Conservation (phyloP, 2,888 invertebrate species). For the Standfussiana lucernea region DNA sequence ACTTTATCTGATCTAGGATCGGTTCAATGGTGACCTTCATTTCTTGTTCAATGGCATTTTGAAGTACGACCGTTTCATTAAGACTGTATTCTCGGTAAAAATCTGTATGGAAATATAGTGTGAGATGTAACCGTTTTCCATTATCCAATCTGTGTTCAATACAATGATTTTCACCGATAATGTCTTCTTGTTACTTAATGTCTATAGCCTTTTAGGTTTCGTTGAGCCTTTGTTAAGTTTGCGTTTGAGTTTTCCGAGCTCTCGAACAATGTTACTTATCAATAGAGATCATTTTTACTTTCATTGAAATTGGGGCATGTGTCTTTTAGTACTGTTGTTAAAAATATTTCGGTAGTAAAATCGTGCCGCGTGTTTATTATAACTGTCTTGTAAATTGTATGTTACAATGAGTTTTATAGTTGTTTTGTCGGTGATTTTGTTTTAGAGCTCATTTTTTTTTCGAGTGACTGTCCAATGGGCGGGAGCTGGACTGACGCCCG, state of each 20-base stretch:
- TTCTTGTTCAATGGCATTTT: slow-evolving; percentile 75
- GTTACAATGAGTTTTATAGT: slow-evolving; percentile 58
- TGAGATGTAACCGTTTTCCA: slow-evolving; percentile 72
- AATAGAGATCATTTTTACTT: slow-evolving; percentile 26
- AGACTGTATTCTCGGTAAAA: slow-evolving; percentile 80
- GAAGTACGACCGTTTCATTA: slow-evolving; percentile 77
- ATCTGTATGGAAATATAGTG: slow-evolving; percentile 73
- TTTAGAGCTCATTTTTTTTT: slow-evolving; percentile 76
- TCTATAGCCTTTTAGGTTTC: slow-evolving; percentile 76
- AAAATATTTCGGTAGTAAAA: slow-evolving; percentile 42
- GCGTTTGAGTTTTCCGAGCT: slow-evolving; percentile 79
- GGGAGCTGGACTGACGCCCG: slow-evolving; percentile 79
- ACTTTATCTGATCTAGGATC: slow-evolving; percentile 62
- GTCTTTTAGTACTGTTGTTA: slow-evolving; percentile 42
- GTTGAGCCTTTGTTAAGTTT: slow-evolving; percentile 80
- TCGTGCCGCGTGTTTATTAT: slow-evolving; percentile 39
- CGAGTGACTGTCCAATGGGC: slow-evolving; percentile 79
- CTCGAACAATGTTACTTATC: slow-evolving; percentile 73
- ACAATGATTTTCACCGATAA: slow-evolving; percentile 67
- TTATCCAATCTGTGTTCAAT: slow-evolving; percentile 72
- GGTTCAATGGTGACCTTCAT: slow-evolving; percentile 49
- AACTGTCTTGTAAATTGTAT: slow-evolving; percentile 51
- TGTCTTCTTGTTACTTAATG: slow-evolving; percentile 70
- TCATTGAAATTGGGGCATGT: slow-evolving; percentile 27
- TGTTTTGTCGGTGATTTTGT: slow-evolving; percentile 71